Conservation (phyloP, 2,797 vertebrate genomes). For the Adrianichthys oophorus region DNA sequence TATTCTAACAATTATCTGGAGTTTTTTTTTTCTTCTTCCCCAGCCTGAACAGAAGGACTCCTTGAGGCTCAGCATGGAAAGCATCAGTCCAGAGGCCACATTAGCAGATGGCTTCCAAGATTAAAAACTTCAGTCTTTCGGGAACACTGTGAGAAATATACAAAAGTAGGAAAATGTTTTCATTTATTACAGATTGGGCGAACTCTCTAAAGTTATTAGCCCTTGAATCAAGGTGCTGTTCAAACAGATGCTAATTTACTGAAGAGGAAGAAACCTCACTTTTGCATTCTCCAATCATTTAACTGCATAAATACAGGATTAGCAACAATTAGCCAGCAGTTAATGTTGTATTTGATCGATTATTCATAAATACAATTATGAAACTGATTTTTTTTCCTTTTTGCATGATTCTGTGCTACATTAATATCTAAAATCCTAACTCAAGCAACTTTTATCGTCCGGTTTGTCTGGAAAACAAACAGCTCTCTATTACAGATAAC, state of each 20-base stretch:
- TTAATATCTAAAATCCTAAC: constrained; percentile 15
- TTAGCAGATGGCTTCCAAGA: not conserved
- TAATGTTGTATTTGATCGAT: no score
- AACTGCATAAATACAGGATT: not conserved
- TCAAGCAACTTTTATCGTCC: constrained; percentile 29
- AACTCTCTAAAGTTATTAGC: not conserved
- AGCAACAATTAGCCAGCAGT: no score
- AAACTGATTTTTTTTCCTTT: no score
- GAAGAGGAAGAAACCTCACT: no score
- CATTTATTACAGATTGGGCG: no score
- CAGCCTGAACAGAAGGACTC: no score
- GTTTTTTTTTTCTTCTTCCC: not conserved
- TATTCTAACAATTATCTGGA: not conserved
- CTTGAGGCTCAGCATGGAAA: not conserved
- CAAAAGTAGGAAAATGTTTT: not conserved
- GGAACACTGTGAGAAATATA: not conserved
- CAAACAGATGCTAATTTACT: no score
- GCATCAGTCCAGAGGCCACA: not conserved
- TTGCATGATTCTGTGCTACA: not conserved
- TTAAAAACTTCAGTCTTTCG: not conserved
- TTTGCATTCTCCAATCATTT: not conserved
- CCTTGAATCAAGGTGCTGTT: not conserved
- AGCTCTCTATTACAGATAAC: constrained; percentile 40
- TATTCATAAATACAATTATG: no score
- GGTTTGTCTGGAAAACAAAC: constrained; percentile 18